These are phyloP conservation scores for Thymelicus lineola DNA, from an alignment of 2,888 invertebrate species.

Conservation along the genomic window DNA sequence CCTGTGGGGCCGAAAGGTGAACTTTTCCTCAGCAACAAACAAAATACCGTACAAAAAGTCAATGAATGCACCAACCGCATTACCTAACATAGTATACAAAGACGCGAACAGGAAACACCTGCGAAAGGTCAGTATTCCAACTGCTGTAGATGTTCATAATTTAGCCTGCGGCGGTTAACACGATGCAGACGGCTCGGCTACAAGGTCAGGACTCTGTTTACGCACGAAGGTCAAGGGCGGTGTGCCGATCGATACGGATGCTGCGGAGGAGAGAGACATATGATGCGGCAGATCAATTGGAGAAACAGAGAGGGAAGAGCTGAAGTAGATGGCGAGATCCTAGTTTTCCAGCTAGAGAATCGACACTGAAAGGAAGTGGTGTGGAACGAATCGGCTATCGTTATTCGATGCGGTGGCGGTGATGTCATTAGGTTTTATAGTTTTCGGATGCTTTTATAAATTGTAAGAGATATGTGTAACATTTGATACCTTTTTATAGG, in stretches of 20 bases:
- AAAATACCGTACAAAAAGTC: constrained; percentile 1
- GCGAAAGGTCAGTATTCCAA: constrained; percentile 32
- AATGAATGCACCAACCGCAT: constrained; percentile 2
- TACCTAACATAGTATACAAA: constrained; percentile 15
- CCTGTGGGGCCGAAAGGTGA: too few species aligned
- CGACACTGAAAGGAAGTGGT: constrained; percentile 33
- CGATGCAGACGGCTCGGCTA: constrained; percentile 40
- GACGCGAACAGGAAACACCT: constrained; percentile 27
- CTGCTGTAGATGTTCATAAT: constrained; percentile 29
- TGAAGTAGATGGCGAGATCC: constrained; percentile 30
- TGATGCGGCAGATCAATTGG: constrained; percentile 25
- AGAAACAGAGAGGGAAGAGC: constrained; percentile 47
- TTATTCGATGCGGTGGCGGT: constrained; percentile 2
- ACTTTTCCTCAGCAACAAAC: background rate
- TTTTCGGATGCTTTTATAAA: background rate
- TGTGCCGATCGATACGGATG: constrained; percentile 77
- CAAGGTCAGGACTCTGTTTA: constrained; percentile 66
- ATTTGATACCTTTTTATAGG: too few species aligned
- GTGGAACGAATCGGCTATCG: constrained; percentile 15
- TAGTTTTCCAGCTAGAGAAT: constrained; percentile 28
- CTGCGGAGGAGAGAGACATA: constrained; percentile 62
- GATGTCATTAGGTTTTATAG: background rate
- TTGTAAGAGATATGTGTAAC: background rate
- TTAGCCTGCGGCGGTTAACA: constrained; percentile 33
- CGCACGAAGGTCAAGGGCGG: constrained; percentile 71